Base-by-base conservation (phyloP, 2,113 vertebrate genomes). In the Plecturocebus donacophilus region DNA sequence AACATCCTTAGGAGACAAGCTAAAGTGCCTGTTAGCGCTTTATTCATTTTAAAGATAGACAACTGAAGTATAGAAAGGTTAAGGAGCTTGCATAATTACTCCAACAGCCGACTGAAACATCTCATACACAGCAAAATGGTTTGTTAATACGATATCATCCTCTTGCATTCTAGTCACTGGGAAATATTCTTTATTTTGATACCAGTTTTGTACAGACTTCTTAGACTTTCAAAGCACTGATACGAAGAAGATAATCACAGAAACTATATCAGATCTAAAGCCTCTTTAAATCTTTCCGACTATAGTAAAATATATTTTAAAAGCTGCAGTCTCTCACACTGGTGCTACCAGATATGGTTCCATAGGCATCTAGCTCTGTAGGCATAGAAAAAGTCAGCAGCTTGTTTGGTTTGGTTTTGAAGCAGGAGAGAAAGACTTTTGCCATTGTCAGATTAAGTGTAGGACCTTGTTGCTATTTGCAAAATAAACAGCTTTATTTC, bases 401-500 rank as follows among this genome's bases (percentile, higher is more conserved):
- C 54, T 95, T 40, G n/a, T 81, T 95, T 85, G 56, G 32, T 49
- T 71, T 86, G 61, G 30, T 64, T 64, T 64, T 85, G 64, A 91
- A 93, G 27, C 68, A 45, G 42, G 38, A 85, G 73, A 79, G 68
- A 84, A 80, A 93, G 92, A 61, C n/a, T 61, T 91, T 86, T 84
- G 84, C 19, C 45, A 27, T 56, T 68, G 19, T 96, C n/a, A 70
- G 32, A 64, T 61, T 61, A 92, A 30, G 20, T 91, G 32, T 52
- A 64, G 71, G 70, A 64, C 68, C 76, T 96, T 40, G 10, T 92
- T 56, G 68, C 75, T 84, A 25, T 94, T 96, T 90, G 88, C 86
- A 75, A 88, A 96, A 89, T 79, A 87, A 95, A 77, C 10, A 71
- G 25, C 61, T 97, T 73, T 96, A 76, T 86, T 96, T 94, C 47